A percentile compares a stretch with the other conserved stretches of the same genome.
Evolutionary conservation across 2,888 invertebrate genomes (phyloP).

Genomic region (Morpho achilles): DNA sequence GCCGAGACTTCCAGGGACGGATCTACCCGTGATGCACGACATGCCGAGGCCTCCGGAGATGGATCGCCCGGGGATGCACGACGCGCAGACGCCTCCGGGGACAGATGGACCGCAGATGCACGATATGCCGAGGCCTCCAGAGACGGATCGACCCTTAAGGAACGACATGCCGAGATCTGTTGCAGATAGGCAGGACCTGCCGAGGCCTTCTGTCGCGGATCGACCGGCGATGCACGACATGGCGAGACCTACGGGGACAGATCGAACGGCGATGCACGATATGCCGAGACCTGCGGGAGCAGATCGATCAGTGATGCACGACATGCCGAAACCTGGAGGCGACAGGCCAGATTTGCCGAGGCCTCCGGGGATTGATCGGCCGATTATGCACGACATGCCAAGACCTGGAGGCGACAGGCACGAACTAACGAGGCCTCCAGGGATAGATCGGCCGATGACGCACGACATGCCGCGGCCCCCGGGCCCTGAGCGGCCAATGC

Average conservation of each 20-base stretch:
- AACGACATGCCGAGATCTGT: slow-evolving; percentile 1
- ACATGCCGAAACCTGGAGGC: slow-evolving; percentile 17
- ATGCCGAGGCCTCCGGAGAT: slow-evolving; percentile 15
- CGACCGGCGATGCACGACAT: slow-evolving; percentile 17
- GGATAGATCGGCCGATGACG: slow-evolving; percentile 12
- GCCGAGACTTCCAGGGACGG: slow-evolving; percentile 11
- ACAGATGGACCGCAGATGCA: slow-evolving; percentile 20
- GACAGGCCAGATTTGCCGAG: slow-evolving; percentile 16
- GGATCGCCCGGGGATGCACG: slow-evolving; percentile 24
- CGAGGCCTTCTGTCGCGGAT: slow-evolving; percentile 14
- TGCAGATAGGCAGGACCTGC: slow-evolving; percentile 11
- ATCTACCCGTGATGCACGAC: slow-evolving; percentile 19
- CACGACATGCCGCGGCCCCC: slow-evolving; percentile 13
- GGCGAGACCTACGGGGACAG: slow-evolving; percentile 8
- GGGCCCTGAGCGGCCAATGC: slow-evolving; percentile 1
- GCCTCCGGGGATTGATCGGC: no score
- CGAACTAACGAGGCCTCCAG: slow-evolving; percentile 14
- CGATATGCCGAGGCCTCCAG: slow-evolving; percentile 18
- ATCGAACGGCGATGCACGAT: slow-evolving; percentile 8
- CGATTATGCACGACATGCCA: not conserved
- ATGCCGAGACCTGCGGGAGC: slow-evolving; percentile 12
- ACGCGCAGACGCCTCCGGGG: slow-evolving; percentile 14
- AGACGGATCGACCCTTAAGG: slow-evolving; percentile 11
- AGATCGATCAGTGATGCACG: slow-evolving; percentile 19
- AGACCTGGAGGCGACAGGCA: slow-evolving; percentile 10